Base-by-base conservation (phyloP, 2,113 vertebrate genomes). In the Sisor rabdophorus region DNA sequence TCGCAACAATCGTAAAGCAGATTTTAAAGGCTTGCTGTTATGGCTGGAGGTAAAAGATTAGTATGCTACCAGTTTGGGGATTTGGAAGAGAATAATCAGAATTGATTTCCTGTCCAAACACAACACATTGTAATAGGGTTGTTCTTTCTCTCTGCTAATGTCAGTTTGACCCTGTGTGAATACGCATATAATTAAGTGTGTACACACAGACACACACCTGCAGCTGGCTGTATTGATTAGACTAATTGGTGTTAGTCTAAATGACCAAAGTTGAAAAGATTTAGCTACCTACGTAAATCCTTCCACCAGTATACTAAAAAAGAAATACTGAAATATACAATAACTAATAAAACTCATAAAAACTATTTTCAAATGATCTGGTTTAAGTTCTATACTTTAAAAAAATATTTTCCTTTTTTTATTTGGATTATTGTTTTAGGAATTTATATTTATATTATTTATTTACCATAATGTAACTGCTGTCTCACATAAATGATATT, bases 101-200 rank as follows among this genome's bases (percentile, higher is more conserved):
- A 40, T 65, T 65, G 32, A 65, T 65, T 65, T 65, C 15, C 61
- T 65, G 61, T 65, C n/a, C 20, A 65, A 65, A 65, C 12, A 22
- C 20, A 44, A 5, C 36, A 22, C 61, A 65, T 65, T 44, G 36
- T 24, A 65, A 65, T 44, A 44, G n/a, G 20, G 20, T 22, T 16
- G 4, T 22, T 61, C 60, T 64, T 20, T 40, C 32, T 30, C 26
- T 60, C 28, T 17, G 1, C 20, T 64, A 64, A 44, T 44, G 61
- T 44, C 36, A 15, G 36, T 44, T 44, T 64, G 61, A 64, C 36
- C 61, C 61, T 44, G 36, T 53, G 48, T 32, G 52, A 52, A 32
- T 50, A 71, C 32, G 67, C 47, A 70, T 70, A 50, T 52, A 17
- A 2, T 22, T 22, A 13, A 13, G 44, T 44, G 7, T 22, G 44